Evolutionary conservation across 2,113 vertebrate species (phyloP), one percentile per base, ranked within the genome.

Genomic region (Leucopsar rothschildi): DNA sequence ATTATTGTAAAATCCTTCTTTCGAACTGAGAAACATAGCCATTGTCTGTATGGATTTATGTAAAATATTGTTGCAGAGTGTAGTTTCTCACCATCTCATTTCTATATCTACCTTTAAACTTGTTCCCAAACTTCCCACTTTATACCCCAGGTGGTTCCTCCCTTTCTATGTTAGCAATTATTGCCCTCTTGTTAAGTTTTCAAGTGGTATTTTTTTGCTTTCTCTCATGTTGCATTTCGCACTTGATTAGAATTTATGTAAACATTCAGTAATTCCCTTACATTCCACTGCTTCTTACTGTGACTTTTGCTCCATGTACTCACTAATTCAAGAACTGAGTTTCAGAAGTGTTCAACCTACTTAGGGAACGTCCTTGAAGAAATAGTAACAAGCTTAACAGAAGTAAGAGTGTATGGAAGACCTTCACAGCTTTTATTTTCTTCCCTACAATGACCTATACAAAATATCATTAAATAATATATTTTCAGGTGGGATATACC

Each of bases 401-500:
- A 65, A 84, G 33, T 82, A 53, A 33, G 55, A 45, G 39, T 5
- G 1, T 68, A 18, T 5, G 3, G 45, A 86, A 79, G 81, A 78
- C 90, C 63, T 86, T 89, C 63, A 91, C 63, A 70, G 39, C 52
- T 86, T 56, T 79, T 66, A 11, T 59, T 68, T 84, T 86, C 88
- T 79, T 79, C 60, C 21, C n/a, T 92, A 65, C 52, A 93, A 61
- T 73, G 47, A 85, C 40, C 92, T 96, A 50, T 93, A 79, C 63
- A 88, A 96, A 97, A 95, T 82, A 95, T 39, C 57, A 88, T 44
- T 75, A 94, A 97, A 96, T 96, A 97, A 95, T 84, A 77, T 59
- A 60, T 96, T 97, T 86, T 93, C 29, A 80, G 76, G 61, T 90
- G 60, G 93, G 87, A 95, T 95, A 97, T 94, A 87, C 90, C 81